phyloP scores from a whole-genome alignment of 2,113 vertebrate genomes.

The Fulmarus glacialis region DNA sequence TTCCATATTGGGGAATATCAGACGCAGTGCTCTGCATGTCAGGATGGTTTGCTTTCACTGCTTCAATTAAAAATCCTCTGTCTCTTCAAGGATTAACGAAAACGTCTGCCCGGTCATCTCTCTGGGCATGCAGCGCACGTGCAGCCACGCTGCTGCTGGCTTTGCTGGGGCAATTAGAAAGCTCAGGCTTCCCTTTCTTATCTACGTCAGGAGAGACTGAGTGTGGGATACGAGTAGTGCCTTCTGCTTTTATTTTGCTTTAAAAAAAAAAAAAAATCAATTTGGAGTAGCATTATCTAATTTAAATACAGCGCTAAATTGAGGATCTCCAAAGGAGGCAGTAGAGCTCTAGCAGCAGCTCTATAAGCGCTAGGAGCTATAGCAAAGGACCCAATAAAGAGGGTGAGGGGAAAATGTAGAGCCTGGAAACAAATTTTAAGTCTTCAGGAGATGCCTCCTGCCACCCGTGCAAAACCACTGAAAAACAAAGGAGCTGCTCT shows the following conservation, averaged over 20 bases:
- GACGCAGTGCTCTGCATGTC: neutral
- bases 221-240: neutral
- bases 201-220: rapidly evolving
- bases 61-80: slow-evolving; percentile 27
- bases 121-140: neutral
- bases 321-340: neutral
- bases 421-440: neutral
- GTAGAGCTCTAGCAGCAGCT: neutral
- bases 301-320: neutral
- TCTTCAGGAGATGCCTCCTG: neutral
- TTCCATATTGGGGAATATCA: slow-evolving; percentile 57
- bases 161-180: neutral
- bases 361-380: rapidly evolving
- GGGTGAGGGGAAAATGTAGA: neutral
- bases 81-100: neutral
- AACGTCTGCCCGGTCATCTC: neutral
- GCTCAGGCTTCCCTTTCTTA: neutral
- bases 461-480: neutral
- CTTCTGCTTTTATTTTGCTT: neutral
- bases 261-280: neutral
- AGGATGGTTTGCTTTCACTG: neutral
- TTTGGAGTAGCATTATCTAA: neutral
- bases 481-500: neutral
- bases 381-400: neutral
- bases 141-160: neutral